Percentiles rank a stretch among this genome's conserved stretches.
Conservation (phyloP, 1,140 invertebrate genomes). For the Sycophaga agraensis region DNA sequence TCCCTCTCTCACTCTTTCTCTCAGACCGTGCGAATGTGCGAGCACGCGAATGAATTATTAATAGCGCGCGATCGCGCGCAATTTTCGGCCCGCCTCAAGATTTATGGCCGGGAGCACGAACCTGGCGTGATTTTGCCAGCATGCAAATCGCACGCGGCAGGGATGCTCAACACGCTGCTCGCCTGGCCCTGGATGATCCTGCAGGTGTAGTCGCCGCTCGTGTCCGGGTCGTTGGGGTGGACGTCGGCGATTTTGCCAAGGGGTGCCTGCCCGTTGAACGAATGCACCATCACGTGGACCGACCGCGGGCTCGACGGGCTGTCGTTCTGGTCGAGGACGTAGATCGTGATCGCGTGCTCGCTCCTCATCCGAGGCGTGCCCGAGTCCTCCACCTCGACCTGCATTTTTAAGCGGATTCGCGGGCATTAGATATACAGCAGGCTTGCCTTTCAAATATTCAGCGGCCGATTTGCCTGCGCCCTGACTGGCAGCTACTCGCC, state of each 20-base stretch:
- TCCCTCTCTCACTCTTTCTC: too few relatives aligned
- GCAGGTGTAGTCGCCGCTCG: slow-evolving; percentile 84
- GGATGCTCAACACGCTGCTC: slow-evolving; percentile 69
- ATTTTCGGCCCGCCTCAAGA: slow-evolving; percentile 27
- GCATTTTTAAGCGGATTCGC: background rate
- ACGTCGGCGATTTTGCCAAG: slow-evolving; percentile 85
- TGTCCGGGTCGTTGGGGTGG: slow-evolving; percentile 87
- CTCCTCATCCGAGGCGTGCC: slow-evolving; percentile 81
- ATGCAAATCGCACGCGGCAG: slow-evolving; percentile 76
- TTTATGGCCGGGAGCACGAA: slow-evolving; percentile 29
- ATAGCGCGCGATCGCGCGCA: slow-evolving; percentile 32
- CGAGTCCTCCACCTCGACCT: slow-evolving; percentile 86
- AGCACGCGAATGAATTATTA: slow-evolving; percentile 44
- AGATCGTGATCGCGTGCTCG: slow-evolving; percentile 74
- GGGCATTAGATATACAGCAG: too few relatives aligned
- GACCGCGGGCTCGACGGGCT: slow-evolving; percentile 83
- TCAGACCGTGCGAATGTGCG: background rate
- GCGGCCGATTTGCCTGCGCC: too few relatives aligned
- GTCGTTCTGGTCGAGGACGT: slow-evolving; percentile 88
- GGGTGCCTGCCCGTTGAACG: slow-evolving; percentile 72
- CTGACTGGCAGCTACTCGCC: too few relatives aligned
- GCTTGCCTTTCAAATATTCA: too few relatives aligned
- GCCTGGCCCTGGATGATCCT: slow-evolving; percentile 64
- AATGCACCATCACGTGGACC: slow-evolving; percentile 77
- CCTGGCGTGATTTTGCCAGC: slow-evolving; percentile 67